Conservation (phyloP, 2,113 vertebrate species). For the Channa argus region DNA sequence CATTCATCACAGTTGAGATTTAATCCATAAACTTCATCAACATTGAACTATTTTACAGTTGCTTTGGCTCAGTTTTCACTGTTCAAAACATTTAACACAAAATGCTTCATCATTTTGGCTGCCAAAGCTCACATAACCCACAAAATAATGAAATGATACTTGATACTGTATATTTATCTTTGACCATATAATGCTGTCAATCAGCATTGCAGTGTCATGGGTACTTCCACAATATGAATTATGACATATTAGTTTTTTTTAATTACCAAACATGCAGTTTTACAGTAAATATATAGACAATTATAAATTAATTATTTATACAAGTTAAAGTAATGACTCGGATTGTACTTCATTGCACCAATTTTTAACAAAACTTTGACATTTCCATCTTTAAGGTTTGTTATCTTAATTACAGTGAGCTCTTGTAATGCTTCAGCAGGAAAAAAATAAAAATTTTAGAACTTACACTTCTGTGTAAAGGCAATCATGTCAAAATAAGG, state of each 20-base stretch:
- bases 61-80: conserved; percentile 42
- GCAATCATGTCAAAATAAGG: too few species aligned
- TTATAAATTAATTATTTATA: not conserved
- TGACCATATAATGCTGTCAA: not conserved
- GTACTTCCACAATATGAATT: not conserved
- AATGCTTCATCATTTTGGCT: not conserved
- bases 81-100: not conserved
- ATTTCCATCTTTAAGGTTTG: not conserved
- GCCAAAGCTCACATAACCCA: not conserved
- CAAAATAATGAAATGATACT: not conserved
- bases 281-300: not conserved
- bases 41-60: conserved; percentile 19
- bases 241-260: not conserved
- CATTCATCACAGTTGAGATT: conserved; percentile 7
- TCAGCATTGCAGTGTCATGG: not conserved
- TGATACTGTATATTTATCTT: not conserved
- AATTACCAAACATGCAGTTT: not conserved
- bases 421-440: too few species aligned
- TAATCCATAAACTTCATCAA: not conserved
- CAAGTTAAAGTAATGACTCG: not conserved
- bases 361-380: not conserved
- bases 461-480: too few species aligned
- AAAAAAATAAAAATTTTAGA: too few species aligned
- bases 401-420: too few species aligned
- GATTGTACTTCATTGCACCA: not conserved